Base-by-base conservation (phyloP, 2,797 vertebrate genomes). In the Lutjanus campechanus region DNA sequence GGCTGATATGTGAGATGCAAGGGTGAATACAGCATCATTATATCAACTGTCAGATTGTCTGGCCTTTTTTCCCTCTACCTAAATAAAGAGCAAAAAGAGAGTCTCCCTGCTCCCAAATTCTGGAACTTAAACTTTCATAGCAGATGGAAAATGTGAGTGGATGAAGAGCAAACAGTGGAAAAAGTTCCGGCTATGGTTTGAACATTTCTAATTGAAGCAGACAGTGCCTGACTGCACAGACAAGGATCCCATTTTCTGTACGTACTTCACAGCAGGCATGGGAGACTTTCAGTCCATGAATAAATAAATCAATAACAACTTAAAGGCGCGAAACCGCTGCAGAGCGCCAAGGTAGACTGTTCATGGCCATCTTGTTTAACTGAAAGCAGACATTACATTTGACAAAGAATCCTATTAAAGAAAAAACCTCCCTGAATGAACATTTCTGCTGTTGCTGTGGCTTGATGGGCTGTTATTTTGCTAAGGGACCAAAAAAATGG, bases 61-160 rank as follows among this genome's bases (percentile, higher is more conserved):
- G 55, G 9, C 16, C 20, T 50, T 70, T 55, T 69, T 46, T 40
- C 12, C 8, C 7, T 77, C 17, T 58, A 51, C 78, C 62, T 84
- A 84, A 89, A 84, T 81, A 78, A 83, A 88, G 74, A 80, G 63
- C 54, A 82, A 78, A 80, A 75, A 67, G 62, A 71, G 51, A 85
- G 54, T 63, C 76, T 71, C 62, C 49, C 74, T 86, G 61, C 77
- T 88, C 53, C 72, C 76, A 66, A 53, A 89, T 5, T 69, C 71
- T 88, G 69, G 81, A 90, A 82, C 73, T 69, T 50, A 76, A 86
- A 82, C 81, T 81, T 92, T 82, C 87, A 87, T 67, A 85, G 82
- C 93, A 91, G 87, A 93, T 92, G 93, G 94, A 94, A 94, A 95
- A 90, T 90, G 46, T 92, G 89, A 93, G 89, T n/a, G 56, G 55